Evolutionary conservation across 2,797 vertebrate species (phyloP), one percentile per base, ranked within the genome.

Genomic region (Poeciliopsis presidionis): DNA sequence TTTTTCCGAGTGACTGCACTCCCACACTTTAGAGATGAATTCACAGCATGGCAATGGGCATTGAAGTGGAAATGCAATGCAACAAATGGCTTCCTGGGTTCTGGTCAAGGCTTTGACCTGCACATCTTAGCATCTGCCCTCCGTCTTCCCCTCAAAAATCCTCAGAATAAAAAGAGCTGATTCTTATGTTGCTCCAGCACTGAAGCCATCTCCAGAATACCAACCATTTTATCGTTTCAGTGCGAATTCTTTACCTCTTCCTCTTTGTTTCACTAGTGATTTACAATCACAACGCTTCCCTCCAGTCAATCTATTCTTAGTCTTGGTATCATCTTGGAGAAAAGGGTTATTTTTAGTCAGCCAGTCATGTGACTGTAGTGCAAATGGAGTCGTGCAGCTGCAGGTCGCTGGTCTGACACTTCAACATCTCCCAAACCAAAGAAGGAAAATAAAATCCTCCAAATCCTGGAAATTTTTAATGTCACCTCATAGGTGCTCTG

Each of bases 261-360:
- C 22, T 53, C 22, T 53, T 18, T 45, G 81, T 67, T 81, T 78
- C 75, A 12, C 83, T 84, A 73, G 81, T 87, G 80, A 91, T 89
- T 89, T 89, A 86, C 83, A 61, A 86, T 90, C 76, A 69, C 65
- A 78, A 72, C 41, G 20, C 74, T 80, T 83, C 88, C 76, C 75
- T 87, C 88, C 87, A 78, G 77, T 81, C 77, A 80, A 65, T 81
- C 90, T 89, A 90, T 93, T 92, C 88, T 90, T 90, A 90, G 90
- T 59, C 45, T 33, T 36, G 77, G 90, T 87, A 88, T 93, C 91
- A 82, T 90, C 87, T 84, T 71, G 86, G 85, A 76, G 85, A 82
- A 76, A 70, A 67, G 20, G 77, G 86, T 85, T 95, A 94, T 94
- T 93, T 94, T 92, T 94, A 93, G 90, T 83, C 65, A 9, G 57